Percentiles rank a stretch among this genome's conserved stretches.
Evolutionary conservation across 2,888 invertebrate species (phyloP).

Genomic region (Laspeyria flexula): DNA sequence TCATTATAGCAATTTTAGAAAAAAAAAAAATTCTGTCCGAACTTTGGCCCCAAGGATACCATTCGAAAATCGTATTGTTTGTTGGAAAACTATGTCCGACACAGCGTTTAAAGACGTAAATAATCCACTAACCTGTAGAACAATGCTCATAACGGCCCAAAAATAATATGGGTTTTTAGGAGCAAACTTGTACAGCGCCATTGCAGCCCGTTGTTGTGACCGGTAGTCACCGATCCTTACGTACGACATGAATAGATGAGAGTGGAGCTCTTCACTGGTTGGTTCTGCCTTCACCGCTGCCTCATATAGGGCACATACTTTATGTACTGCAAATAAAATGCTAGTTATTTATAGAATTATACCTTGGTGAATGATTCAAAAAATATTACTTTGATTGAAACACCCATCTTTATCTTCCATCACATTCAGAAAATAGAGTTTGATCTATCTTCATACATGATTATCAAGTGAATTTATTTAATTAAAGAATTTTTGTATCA

Average conservation of each 20-base stretch:
- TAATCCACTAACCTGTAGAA: slow-evolving; percentile 91
- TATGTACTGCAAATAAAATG: slow-evolving; percentile 89
- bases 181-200: slow-evolving; percentile 95
- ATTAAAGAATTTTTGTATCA: no score
- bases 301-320: slow-evolving; percentile 96
- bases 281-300: slow-evolving; percentile 94
- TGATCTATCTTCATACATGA: no score
- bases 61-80: not conserved
- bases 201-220: slow-evolving; percentile 95
- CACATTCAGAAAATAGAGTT: no score
- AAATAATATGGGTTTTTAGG: slow-evolving; percentile 98
- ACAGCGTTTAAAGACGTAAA: not conserved
- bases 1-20: no score
- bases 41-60: not conserved
- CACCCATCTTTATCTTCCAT: no score
- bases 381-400: no score
- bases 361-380: no score
- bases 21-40: no score
- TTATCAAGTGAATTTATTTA: no score
- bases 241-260: slow-evolving; percentile 98
- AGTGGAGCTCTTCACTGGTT: slow-evolving; percentile 95
- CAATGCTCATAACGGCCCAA: slow-evolving; percentile 99
- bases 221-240: slow-evolving; percentile 96
- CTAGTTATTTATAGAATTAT: no score
- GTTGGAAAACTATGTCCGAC: no score